Percentiles rank a stretch among this genome's conserved stretches.
Evolutionary conservation across 2,888 invertebrate genomes (phyloP).

Genomic region (Phymatocera aterrima): DNA sequence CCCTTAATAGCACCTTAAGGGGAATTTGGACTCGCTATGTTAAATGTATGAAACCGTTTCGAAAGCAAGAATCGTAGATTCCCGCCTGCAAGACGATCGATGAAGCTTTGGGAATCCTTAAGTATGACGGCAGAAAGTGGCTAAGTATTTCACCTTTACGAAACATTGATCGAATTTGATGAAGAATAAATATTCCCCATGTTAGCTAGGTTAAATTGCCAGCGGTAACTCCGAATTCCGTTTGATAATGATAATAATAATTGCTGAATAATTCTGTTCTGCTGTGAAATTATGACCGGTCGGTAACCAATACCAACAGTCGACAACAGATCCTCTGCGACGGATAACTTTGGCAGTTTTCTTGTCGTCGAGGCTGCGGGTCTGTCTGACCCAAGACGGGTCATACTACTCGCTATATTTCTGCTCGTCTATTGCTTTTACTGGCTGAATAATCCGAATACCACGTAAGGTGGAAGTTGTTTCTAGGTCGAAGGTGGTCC

Average conservation of each 20-base stretch:
- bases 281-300: background rate
- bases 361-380: background rate
- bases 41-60: too few relatives aligned
- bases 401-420: background rate
- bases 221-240: background rate
- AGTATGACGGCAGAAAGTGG: too few relatives aligned
- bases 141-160: too few relatives aligned
- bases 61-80: too few relatives aligned
- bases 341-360: background rate
- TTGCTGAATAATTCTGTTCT: background rate
- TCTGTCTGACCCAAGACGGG: background rate
- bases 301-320: background rate
- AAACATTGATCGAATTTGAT: too few relatives aligned
- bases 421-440: background rate
- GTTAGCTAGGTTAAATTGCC: background rate
- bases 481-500: background rate
- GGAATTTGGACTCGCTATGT: too few relatives aligned
- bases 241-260: background rate
- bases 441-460: background rate
- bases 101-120: too few relatives aligned
- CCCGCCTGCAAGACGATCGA: too few relatives aligned
- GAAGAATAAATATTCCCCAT: too few relatives aligned
- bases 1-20: too few relatives aligned
- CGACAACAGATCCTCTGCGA: background rate
- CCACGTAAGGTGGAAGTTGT: background rate